A percentile compares a stretch with the other conserved stretches of the same genome.
Conservation (phyloP, 2,797 vertebrate genomes). For the Phalloptychus januarius region DNA sequence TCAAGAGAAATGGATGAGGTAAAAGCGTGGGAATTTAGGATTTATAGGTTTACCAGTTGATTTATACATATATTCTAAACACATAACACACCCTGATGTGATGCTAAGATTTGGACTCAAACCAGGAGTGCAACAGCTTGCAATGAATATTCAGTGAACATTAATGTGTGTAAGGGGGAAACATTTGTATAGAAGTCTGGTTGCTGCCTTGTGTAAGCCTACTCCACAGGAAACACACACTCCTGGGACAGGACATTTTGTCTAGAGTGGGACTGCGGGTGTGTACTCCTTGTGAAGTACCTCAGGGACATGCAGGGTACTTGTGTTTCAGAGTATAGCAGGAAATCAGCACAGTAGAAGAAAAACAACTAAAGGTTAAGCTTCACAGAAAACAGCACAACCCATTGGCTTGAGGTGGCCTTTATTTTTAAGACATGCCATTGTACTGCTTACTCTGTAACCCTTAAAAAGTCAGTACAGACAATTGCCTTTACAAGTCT, state of each 20-base stretch:
- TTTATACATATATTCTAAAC: conserved; percentile 43
- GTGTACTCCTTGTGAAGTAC: conserved; percentile 36
- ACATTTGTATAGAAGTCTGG: conserved; percentile 46
- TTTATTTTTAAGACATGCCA: neutral
- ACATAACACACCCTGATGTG: conserved; percentile 20
- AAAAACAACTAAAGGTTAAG: conserved; percentile 40
- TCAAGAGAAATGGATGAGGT: conserved; percentile 2
- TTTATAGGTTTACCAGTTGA: conserved; percentile 32
- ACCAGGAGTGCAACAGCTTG: conserved; percentile 67
- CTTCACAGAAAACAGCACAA: conserved; percentile 30
- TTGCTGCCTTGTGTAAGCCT: conserved; percentile 56
- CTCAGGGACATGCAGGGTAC: conserved; percentile 42
- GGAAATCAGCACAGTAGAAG: conserved; percentile 40
- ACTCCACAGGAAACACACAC: conserved; percentile 61
- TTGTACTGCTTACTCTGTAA: neutral
- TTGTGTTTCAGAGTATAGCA: conserved; percentile 43
- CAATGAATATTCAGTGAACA: conserved; percentile 68
- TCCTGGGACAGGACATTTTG: conserved; percentile 66
- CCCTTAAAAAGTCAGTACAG: neutral
- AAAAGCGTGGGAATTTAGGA: conserved; percentile 16
- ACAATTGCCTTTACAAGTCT: neutral
- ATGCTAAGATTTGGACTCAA: conserved; percentile 38
- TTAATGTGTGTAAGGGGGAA: conserved; percentile 16
- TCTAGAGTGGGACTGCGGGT: conserved; percentile 26
- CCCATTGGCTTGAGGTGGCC: conserved; percentile 6